Evolutionary conservation across 2,113 vertebrate species (phyloP).

Genomic region (Spermophilus dauricus): DNA sequence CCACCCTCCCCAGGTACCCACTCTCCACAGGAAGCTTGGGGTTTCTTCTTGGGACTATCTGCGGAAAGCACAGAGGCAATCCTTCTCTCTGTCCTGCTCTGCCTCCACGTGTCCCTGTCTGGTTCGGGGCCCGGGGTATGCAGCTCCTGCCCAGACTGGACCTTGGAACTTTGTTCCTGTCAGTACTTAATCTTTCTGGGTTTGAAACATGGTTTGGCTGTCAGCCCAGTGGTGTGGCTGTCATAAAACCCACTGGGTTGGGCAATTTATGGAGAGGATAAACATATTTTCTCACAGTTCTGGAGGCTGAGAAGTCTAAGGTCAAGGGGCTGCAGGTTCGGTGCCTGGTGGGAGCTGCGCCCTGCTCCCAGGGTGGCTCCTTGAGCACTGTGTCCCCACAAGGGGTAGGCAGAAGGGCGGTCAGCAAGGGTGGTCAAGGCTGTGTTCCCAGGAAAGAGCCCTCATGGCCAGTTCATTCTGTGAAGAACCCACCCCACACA

Average conservation of each 20-base stretch:
- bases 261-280: background rate
- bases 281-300: background rate
- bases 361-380: background rate
- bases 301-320: background rate
- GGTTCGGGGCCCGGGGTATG: too few relatives aligned
- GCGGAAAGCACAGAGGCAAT: accelerated
- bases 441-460: too few relatives aligned
- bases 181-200: background rate
- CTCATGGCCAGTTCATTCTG: too few relatives aligned
- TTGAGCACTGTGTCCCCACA: background rate
- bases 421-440: too few relatives aligned
- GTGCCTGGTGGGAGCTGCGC: background rate
- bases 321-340: too few relatives aligned
- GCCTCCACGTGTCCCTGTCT: background rate
- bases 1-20: accelerated
- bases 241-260: too few relatives aligned
- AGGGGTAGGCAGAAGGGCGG: background rate
- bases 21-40: background rate
- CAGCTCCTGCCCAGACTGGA: background rate
- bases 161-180: too few relatives aligned
- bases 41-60: background rate
- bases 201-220: background rate
- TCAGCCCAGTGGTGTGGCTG: background rate
- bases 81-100: accelerated
- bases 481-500: too few relatives aligned